phyloP scores from a whole-genome alignment of 2,113 vertebrate genomes.

The Romanogobio albipinnatus region DNA sequence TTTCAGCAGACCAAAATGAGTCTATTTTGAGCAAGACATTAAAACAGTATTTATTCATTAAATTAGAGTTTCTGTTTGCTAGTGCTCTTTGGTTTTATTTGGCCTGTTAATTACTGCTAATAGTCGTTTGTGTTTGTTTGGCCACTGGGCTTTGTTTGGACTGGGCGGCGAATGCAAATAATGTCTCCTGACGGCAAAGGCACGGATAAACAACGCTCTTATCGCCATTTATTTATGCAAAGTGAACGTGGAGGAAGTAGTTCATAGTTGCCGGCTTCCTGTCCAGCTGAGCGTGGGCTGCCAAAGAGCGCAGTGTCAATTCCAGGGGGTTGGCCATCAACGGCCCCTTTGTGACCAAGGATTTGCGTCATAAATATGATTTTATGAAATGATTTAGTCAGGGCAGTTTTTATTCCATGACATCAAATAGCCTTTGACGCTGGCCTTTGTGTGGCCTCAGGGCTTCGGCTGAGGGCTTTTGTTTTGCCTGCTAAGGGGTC shows the following conservation, averaged over 20 bases:
- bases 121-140: constrained; percentile 46
- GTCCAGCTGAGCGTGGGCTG: constrained; percentile 40
- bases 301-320: constrained; percentile 25
- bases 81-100: constrained; percentile 28
- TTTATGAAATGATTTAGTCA: constrained; percentile 67
- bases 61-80: constrained; percentile 37
- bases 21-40: background rate
- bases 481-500: constrained; percentile 60
- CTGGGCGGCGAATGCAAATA: constrained; percentile 31
- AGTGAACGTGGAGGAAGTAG: constrained; percentile 55
- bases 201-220: constrained; percentile 46
- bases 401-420: constrained; percentile 60
- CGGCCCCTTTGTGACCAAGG: constrained; percentile 75
- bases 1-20: background rate
- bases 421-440: constrained; percentile 65
- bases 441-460: constrained; percentile 68
- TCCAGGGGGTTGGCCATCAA: constrained; percentile 67
- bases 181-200: constrained; percentile 37
- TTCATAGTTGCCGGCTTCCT: constrained; percentile 56
- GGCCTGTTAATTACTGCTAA: constrained; percentile 44
- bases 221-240: constrained; percentile 48
- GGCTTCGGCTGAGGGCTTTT: constrained; percentile 38
- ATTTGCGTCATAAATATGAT: constrained; percentile 74
- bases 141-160: constrained; percentile 41
- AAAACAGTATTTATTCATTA: constrained; percentile 16